Base-by-base conservation (phyloP, 1,140 invertebrate genomes). In the Trinorchestia longiramus region DNA sequence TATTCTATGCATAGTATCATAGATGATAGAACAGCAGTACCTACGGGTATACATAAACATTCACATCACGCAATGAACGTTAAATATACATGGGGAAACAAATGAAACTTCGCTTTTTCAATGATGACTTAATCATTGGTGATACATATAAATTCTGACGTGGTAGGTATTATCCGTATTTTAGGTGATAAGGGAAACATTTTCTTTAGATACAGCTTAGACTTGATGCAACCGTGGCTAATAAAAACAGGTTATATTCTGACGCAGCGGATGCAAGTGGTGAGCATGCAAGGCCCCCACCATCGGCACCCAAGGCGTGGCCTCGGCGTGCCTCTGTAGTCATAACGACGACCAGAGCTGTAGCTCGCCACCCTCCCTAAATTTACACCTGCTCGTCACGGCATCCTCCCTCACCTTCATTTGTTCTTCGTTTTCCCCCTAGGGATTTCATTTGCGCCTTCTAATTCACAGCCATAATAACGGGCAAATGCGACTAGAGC, bases 321-420 rank as follows among this genome's bases (percentile, higher is more conserved):
- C 43, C 43, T 6, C 43, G 41, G 41, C 41, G 40, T 45, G 92
- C 44, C 36, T 42, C 92, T 94, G 92, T 28, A 43, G 43, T 94
- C 92, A 45, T 94, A 47, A 94, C 43, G 88, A 91, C 41, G 3
- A 42, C 19, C 43, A 47, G 3, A 8, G 92, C 44, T 44, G 44
- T 94, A 47, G 43, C 41, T 23, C 88, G 88, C 23, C 88, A 90
- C 92, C 47, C 92, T 94, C 92, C 3, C 92, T 94, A 94, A 94
- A 94, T 94, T 94, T 94, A 94, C 92, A 94, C 92, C 92, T 44
- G 92, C 92, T 45, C 44, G 92, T 94, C 92, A 94, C 92, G 92
- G 92, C 6, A 94, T 43, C 43, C 43, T 90, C 43, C 62, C 88
- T 47, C 44, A 44, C 92, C 44, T 94, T 94, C 92, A 94, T 94